Conservation (phyloP, 30 jellyfish, hydroid and myxozoan genomes). For the Hydractinia symbiolongicarpus region DNA sequence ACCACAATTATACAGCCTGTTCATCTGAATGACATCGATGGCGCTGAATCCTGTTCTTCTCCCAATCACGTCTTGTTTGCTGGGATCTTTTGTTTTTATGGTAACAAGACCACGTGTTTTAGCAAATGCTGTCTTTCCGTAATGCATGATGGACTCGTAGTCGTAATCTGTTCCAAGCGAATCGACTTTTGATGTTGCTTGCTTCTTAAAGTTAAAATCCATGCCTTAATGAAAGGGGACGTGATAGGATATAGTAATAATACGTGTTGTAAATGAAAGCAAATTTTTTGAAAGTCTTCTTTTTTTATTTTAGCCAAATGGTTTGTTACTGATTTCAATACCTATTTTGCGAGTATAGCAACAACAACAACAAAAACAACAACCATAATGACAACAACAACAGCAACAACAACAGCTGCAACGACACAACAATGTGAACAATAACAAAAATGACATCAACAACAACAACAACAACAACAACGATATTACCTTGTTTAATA, state of each 20-base stretch:
- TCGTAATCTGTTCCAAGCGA: constrained; percentile 26
- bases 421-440: no score
- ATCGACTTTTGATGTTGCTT: not conserved
- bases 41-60: not conserved
- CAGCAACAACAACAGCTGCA: no score
- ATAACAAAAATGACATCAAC: no score
- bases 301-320: no score
- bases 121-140: constrained; percentile 59
- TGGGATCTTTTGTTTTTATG: constrained; percentile 5
- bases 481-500: no score
- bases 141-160: constrained; percentile 57
- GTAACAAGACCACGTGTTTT: constrained; percentile 25
- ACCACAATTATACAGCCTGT: not conserved
- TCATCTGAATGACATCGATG: not conserved
- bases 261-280: no score
- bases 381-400: no score
- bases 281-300: no score
- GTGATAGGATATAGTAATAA: not conserved
- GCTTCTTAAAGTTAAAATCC: not conserved
- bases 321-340: no score
- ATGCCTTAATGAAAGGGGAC: not conserved
- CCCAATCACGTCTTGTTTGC: constrained; percentile 9
- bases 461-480: no score
- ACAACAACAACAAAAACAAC: no score
- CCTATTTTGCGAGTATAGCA: no score